These are phyloP conservation scores for Sebastes flavidus DNA, from an alignment of 2,797 vertebrate genomes.

Conservation along the genomic window DNA sequence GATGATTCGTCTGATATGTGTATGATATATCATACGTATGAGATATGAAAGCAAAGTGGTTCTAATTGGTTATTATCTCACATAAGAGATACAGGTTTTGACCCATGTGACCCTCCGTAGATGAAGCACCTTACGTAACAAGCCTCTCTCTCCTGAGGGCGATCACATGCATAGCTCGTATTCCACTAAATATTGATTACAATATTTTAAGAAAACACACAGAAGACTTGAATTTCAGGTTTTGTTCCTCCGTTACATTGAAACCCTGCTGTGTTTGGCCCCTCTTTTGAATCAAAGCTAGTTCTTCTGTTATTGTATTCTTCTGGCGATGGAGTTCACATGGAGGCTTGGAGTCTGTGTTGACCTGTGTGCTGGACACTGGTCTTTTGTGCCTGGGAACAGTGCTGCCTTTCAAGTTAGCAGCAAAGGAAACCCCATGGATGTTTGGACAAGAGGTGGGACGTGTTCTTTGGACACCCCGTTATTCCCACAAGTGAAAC, in stretches of 20 bases:
- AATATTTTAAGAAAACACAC: constrained; percentile 33
- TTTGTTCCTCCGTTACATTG: not conserved
- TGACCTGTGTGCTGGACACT: constrained; percentile 50
- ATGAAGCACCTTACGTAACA: not conserved
- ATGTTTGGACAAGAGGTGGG: constrained; percentile 70
- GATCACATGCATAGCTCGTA: not conserved
- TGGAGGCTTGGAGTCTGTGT: constrained; percentile 17
- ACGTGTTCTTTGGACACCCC: constrained; percentile 39
- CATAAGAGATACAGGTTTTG: not conserved
- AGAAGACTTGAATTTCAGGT: constrained; percentile 26
- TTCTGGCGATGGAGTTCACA: constrained; percentile 44
- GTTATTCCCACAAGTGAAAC: constrained; percentile 40
- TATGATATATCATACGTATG: not conserved
- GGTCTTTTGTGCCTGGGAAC: constrained; percentile 52
- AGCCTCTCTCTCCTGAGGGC: not conserved
- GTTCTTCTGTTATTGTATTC: constrained; percentile 43
- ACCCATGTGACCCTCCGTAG: not conserved
- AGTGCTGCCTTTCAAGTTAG: constrained; percentile 46
- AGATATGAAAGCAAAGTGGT: not conserved
- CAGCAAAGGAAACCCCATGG: constrained; percentile 45
- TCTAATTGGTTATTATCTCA: not conserved
- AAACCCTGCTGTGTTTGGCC: not conserved
- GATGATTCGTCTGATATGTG: not conserved
- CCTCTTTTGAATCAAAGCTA: not conserved
- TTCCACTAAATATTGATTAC: not conserved